phyloP scores from a whole-genome alignment of 2,888 invertebrate genomes.

The Macaria notata region DNA sequence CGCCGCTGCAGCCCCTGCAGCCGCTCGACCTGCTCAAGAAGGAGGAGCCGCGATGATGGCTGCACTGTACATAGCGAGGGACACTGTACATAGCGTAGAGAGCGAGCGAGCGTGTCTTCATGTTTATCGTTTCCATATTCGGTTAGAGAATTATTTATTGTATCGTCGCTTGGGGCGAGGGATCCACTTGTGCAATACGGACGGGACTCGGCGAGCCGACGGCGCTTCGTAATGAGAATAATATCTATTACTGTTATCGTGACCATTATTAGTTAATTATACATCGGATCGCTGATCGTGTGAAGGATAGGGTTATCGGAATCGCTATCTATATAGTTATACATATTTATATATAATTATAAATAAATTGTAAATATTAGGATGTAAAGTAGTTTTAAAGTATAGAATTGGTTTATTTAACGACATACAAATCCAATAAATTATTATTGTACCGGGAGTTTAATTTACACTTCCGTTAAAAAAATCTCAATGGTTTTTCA shows the following conservation, averaged over 20 bases:
- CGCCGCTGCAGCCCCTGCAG: constrained; percentile 60
- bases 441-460: constrained; percentile 80
- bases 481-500: constrained; percentile 81
- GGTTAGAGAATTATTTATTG: constrained; percentile 78
- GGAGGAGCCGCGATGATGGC: constrained; percentile 82
- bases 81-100: constrained; percentile 50
- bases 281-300: constrained; percentile 75
- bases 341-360: constrained; percentile 82
- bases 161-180: constrained; percentile 67
- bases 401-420: constrained; percentile 82
- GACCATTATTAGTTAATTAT: constrained; percentile 82
- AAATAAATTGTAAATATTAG: constrained; percentile 82
- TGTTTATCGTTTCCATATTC: constrained; percentile 69
- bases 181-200: constrained; percentile 71
- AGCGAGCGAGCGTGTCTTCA: constrained; percentile 38
- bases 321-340: constrained; percentile 76
- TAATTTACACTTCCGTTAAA: constrained; percentile 77
- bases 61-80: no score
- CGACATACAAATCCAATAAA: constrained; percentile 79
- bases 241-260: constrained; percentile 81
- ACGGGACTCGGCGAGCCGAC: constrained; percentile 61
- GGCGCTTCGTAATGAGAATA: constrained; percentile 80
- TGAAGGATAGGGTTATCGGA: constrained; percentile 75
- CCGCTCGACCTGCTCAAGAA: constrained; percentile 84
- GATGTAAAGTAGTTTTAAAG: constrained; percentile 78